Percentiles rank a stretch among this genome's conserved stretches.
These are phyloP conservation scores for Phylloscopus whistleri DNA, from an alignment of 2,113 vertebrate species.

Conservation along the genomic window DNA sequence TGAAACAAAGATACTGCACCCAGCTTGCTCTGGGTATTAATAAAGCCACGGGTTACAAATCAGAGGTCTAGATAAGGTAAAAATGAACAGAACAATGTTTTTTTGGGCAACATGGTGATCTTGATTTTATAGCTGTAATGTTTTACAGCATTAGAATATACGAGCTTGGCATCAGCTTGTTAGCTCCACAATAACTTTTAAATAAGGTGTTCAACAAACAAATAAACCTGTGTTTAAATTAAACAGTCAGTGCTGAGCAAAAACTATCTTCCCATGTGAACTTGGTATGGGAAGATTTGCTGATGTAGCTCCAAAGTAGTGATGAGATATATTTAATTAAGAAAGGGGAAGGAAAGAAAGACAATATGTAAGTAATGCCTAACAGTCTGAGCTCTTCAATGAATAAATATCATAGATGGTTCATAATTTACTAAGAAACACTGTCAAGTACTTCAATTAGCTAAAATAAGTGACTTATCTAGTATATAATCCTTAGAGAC, in stretches of 20 bases:
- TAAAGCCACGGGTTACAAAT: background rate
- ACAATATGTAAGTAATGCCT: background rate
- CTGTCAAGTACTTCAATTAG: conserved; percentile 30
- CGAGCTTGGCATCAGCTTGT: background rate
- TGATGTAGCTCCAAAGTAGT: background rate
- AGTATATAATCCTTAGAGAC: conserved; percentile 20
- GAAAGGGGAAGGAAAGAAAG: background rate
- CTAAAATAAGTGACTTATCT: background rate
- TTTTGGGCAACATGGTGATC: background rate
- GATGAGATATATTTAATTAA: background rate
- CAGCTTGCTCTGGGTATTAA: background rate
- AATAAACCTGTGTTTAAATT: background rate
- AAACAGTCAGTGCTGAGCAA: background rate
- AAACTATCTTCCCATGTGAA: background rate
- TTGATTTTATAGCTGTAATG: background rate
- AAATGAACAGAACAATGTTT: background rate
- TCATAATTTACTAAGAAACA: conserved; percentile 8
- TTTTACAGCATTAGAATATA: background rate
- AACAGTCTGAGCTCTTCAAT: background rate
- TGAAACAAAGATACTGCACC: background rate
- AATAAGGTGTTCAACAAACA: background rate
- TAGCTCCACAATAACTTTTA: background rate
- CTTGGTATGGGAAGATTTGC: background rate
- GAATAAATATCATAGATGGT: background rate
- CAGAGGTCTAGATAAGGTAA: background rate